Conservation (phyloP, 2,113 vertebrate genomes). For the Fukomys damarensis region DNA sequence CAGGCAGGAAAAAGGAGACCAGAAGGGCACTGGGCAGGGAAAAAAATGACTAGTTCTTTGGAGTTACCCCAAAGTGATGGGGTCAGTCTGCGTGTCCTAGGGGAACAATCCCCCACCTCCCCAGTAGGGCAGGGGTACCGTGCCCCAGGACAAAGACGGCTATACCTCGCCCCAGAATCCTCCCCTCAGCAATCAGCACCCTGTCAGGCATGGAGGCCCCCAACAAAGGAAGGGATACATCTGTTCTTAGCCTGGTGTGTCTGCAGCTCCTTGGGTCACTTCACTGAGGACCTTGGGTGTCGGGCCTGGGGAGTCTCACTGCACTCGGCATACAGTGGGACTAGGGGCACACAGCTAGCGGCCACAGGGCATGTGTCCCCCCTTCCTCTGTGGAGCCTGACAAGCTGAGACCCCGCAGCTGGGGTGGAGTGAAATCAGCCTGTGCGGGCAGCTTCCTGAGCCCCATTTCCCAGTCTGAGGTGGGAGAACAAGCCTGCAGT, state of each 20-base stretch:
- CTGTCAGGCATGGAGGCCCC: too few species aligned
- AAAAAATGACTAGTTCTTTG: slow-evolving; percentile 84
- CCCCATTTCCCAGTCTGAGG: background rate
- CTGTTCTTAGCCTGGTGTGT: background rate
- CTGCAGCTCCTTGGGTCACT: background rate
- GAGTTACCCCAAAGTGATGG: slow-evolving; percentile 88
- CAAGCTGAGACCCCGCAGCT: background rate
- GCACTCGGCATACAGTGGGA: background rate
- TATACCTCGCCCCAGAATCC: background rate
- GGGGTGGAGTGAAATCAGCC: background rate
- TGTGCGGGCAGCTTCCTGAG: background rate
- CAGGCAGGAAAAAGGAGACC: slow-evolving; percentile 85
- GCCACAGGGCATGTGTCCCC: background rate
- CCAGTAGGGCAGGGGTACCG: background rate
- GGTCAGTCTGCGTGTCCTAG: slow-evolving; percentile 63
- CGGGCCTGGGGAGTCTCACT: accelerated
- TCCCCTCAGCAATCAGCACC: background rate
- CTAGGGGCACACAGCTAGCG: accelerated
- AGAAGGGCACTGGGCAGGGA: slow-evolving; percentile 81
- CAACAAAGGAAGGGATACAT: too few species aligned
- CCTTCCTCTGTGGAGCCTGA: background rate
- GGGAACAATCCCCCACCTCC: background rate
- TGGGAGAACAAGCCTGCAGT: accelerated
- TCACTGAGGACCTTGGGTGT: background rate
- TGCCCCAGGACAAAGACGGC: accelerated